phyloP scores from a whole-genome alignment of 2,888 invertebrate species.

The Abrostola tripartita region DNA sequence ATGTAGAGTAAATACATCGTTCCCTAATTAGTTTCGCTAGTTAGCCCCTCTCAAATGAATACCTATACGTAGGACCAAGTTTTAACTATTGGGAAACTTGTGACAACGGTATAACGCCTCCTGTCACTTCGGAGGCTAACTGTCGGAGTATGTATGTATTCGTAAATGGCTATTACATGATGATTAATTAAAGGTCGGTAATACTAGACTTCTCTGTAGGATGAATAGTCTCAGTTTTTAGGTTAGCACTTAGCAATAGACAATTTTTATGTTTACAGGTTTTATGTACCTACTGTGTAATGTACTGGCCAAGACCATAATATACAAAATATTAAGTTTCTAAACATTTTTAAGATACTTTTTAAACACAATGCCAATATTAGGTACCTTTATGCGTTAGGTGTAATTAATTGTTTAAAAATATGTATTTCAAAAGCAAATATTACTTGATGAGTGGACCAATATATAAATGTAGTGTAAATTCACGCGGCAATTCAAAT shows the following conservation, averaged over 20 bases:
- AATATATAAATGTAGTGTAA: background rate
- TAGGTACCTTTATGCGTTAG: too few relatives aligned
- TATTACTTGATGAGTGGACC: background rate
- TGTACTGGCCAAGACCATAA: too few relatives aligned
- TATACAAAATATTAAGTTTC: too few relatives aligned
- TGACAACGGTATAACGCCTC: constrained; percentile 32
- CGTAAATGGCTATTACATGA: constrained; percentile 4
- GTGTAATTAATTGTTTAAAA: too few relatives aligned
- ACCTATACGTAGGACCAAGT: constrained; percentile 37
- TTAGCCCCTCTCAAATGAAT: constrained; percentile 32
- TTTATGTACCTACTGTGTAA: too few relatives aligned
- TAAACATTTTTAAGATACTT: too few relatives aligned
- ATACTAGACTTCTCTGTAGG: too few relatives aligned
- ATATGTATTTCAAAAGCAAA: background rate
- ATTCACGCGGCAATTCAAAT: too few relatives aligned
- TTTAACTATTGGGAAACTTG: constrained; percentile 37
- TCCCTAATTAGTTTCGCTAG: constrained; percentile 38
- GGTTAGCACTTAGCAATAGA: too few relatives aligned
- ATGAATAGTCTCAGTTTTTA: too few relatives aligned
- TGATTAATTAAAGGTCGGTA: background rate
- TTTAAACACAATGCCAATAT: too few relatives aligned
- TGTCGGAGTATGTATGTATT: constrained; percentile 17
- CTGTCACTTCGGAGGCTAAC: constrained; percentile 30
- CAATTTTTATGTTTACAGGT: too few relatives aligned
- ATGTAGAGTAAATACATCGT: constrained; percentile 1